A percentile compares a stretch with the other conserved stretches of the same genome.
Evolutionary conservation across 2,113 vertebrate species (phyloP).

Genomic region (Gracilinanus agilis): DNA sequence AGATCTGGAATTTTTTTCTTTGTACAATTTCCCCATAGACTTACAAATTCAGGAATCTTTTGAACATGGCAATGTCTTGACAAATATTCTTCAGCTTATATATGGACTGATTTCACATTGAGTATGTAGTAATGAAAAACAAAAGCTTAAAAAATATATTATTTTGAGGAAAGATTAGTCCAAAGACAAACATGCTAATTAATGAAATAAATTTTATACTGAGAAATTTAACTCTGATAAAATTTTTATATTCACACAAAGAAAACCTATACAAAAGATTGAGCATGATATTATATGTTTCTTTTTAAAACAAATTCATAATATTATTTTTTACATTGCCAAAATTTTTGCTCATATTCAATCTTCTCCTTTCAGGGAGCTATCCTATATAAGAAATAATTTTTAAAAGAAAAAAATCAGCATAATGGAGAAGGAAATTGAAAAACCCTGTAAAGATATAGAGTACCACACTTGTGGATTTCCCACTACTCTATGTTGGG

Average conservation of each 20-base stretch:
- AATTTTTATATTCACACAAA: neutral
- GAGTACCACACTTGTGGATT: neutral
- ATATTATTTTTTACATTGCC: neutral
- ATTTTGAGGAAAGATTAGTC: neutral
- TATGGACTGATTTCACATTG: neutral
- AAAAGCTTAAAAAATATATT: neutral
- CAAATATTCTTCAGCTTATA: neutral
- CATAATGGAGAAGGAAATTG: neutral
- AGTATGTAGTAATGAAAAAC: neutral
- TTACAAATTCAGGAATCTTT: neutral
- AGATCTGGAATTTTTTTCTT: neutral
- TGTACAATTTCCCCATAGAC: neutral
- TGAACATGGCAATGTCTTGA: neutral
- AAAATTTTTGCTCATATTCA: neutral
- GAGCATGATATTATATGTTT: neutral
- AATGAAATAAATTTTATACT: neutral
- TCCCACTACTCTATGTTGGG: neutral
- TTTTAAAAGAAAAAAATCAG: neutral
- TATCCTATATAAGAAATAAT: neutral
- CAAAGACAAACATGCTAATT: neutral
- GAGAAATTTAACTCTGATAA: neutral
- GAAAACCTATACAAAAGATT: neutral
- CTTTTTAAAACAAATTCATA: neutral
- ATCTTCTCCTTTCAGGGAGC: neutral
- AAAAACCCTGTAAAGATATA: neutral